Evolutionary conservation across 1,140 invertebrate species (phyloP), one percentile per base, ranked within the genome.

Genomic region (Aphaenogaster rudis): DNA sequence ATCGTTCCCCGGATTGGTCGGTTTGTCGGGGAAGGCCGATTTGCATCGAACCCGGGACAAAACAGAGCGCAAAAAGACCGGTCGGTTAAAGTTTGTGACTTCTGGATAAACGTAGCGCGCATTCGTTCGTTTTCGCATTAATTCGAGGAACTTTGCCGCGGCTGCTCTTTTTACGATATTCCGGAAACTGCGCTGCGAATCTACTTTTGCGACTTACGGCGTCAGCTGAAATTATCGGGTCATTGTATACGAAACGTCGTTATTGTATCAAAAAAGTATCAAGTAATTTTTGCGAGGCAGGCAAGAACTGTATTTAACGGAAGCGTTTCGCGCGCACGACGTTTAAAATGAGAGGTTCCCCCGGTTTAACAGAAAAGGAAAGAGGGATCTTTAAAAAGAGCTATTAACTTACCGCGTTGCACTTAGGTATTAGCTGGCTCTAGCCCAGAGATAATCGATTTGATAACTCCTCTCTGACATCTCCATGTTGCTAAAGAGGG

Each of bases 391-490:
- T 54, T 81, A 15, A 67, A 52, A 52, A 67, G 21, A 33, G 28
- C 17, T 36, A 81, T 81, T 81, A 80, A 86, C 77, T 54, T 42
- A 45, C 3, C 45, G 36, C 59, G 50, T 81, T 86, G 77, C 85
- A 36, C 64, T 78, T 59, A 17, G 79, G 28, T 80, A 67, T 69
- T 42, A 80, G 63, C 64, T 39, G n/a, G 42, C 39, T 61, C 39
- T n/a, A 66, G 17, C 28, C 76, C 45, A 42, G n/a, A 69, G 77
- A 80, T 84, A 84, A 84, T 84, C 69, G 80, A 84, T 84, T 76
- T 67, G 77, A 86, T 81, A 86, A 69, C 72, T 80, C 52, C 28
- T 48, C 48, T 45, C 52, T 67, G 28, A 86, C 64, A 48, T 86
- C 52, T 80, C 17, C 50, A 81, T 57, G 52, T 76, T 84, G 76